Evolutionary conservation across 2,113 vertebrate genomes (phyloP), one percentile per base, ranked within the genome.

Genomic region (Sylvia atricapilla): DNA sequence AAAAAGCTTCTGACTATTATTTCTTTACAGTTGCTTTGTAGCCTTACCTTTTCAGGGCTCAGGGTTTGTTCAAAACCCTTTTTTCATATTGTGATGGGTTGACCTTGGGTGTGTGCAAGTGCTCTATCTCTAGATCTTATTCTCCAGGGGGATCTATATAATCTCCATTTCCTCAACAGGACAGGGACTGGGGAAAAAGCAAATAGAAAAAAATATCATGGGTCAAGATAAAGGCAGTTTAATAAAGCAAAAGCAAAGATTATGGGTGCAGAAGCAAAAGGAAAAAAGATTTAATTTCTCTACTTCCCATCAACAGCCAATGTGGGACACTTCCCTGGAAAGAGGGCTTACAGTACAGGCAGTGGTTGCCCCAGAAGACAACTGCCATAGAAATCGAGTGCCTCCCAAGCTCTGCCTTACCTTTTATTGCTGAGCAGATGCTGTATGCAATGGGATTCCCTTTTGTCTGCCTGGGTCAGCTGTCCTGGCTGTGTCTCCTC

Each of bases 321-420:
- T 31, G n/a, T 25, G 12, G 10, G 39, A 28, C n/a, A 35, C 41
- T 41, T 41, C 30, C 17, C 41, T 15, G 41, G n/a, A 55, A 35
- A 21, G 20, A 68, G 17, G 46, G 28, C 24, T 81, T 67, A 49
- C 13, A 30, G 28, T 30, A 30, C 28, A 10, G 5, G 3, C n/a
- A 39, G 31, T 30, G 28, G 9, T 15, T 41, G 7, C 46, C 35
- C 7, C 10, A 35, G n/a, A 62, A 62, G 14, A 69, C 1, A 83
- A 62, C 47, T 12, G 11, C 8, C n/a, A 53, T 30, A 30, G 55
- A 53, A 39, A 2, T 3, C 0, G 0, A 59, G 8, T 39, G 5
- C 12, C 9, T 35, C 21, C 23, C 41, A 53, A 30, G 4, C 17
- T 47, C n/a, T 41, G 17, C 62, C 30, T 53, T 31, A 35, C 30